Evolutionary conservation across 2,113 vertebrate genomes (phyloP).

Genomic region (Pterocles orientalis): DNA sequence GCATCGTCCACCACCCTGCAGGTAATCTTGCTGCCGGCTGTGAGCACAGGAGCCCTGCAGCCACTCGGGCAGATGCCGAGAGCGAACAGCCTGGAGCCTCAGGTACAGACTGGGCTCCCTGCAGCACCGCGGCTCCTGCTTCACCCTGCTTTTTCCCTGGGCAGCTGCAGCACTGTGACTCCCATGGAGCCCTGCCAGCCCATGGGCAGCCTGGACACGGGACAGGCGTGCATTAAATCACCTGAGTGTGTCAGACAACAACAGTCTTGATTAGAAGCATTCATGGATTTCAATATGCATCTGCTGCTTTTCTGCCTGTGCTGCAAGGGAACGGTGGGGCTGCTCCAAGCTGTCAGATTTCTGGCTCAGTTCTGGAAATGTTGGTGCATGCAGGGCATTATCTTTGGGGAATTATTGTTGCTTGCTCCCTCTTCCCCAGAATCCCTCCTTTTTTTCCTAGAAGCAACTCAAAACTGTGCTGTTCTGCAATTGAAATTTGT

Average conservation of each 20-base stretch:
- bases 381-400: neutral
- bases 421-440: neutral
- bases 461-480: neutral
- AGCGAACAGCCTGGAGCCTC: neutral
- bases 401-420: neutral
- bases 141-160: neutral
- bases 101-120: neutral
- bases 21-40: neutral
- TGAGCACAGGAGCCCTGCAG: neutral
- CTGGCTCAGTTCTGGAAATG: neutral
- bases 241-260: neutral
- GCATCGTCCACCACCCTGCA: neutral
- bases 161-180: neutral
- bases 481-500: neutral
- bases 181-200: neutral
- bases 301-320: neutral
- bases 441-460: neutral
- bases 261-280: neutral
- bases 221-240: neutral
- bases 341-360: neutral
- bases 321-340: neutral
- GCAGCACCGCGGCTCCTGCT: neutral
- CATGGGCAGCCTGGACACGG: neutral
- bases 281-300: neutral
- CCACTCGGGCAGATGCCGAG: neutral